phyloP scores from a whole-genome alignment of 2,797 vertebrate genomes.

The Onychomys torridus region DNA sequence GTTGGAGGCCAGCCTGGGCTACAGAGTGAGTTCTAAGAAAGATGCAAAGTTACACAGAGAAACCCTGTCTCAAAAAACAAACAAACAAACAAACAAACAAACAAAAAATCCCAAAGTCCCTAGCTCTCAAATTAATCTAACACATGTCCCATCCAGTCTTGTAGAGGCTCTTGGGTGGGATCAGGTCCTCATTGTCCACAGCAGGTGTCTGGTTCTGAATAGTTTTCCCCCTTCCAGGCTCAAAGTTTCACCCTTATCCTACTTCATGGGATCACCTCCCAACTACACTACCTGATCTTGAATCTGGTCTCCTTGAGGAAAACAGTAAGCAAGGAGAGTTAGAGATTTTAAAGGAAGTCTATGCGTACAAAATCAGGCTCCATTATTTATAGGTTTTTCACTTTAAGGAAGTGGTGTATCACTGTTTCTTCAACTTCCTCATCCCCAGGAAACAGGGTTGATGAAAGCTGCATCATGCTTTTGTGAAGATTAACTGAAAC shows the following conservation, averaged over 20 bases:
- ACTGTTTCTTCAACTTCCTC: not conserved
- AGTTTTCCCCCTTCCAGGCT: not conserved
- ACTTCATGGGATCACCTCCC: not conserved
- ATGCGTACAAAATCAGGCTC: not conserved
- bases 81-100: no score
- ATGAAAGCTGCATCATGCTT: not conserved
- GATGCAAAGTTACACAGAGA: no score
- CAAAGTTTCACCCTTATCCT: rapidly evolving
- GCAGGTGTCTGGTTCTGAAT: not conserved
- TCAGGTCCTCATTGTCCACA: not conserved
- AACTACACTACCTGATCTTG: not conserved
- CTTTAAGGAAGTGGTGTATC: not conserved
- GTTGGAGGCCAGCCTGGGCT: no score
- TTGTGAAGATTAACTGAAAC: not conserved
- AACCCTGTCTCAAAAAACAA: no score
- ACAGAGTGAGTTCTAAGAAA: no score
- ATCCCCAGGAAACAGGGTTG: not conserved
- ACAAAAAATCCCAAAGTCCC: not conserved
- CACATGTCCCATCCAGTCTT: not conserved
- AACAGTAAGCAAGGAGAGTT: not conserved
- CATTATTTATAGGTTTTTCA: not conserved
- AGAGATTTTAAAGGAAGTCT: not conserved
- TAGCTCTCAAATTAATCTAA: not conserved
- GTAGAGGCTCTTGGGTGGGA: not conserved
- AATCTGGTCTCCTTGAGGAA: not conserved